Conservation (phyloP, 2,797 vertebrate species). For the Poeciliopsis turneri region DNA sequence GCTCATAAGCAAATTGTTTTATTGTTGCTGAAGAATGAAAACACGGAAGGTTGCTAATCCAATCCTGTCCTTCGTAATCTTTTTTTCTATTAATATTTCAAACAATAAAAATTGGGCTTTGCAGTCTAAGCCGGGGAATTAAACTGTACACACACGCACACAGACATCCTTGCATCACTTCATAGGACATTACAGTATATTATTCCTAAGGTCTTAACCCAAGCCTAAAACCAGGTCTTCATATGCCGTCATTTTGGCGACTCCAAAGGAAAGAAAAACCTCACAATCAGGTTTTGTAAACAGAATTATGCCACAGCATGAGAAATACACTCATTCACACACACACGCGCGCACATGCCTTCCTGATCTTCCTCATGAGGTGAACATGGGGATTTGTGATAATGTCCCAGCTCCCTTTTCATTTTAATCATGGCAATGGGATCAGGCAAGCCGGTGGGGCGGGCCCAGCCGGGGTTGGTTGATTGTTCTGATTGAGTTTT, state of each 20-base stretch:
- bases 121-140: slow-evolving; percentile 70
- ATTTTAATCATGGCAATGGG: slow-evolving; percentile 87
- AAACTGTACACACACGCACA: slow-evolving; percentile 46
- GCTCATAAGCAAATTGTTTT: slow-evolving; percentile 61
- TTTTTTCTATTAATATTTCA: slow-evolving; percentile 68
- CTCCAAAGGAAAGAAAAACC: neutral
- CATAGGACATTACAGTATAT: neutral
- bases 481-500: slow-evolving; percentile 85
- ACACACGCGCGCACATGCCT: slow-evolving; percentile 17
- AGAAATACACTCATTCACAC: slow-evolving; percentile 3
- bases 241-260: neutral
- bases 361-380: slow-evolving; percentile 76
- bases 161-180: slow-evolving; percentile 19
- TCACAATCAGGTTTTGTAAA: neutral
- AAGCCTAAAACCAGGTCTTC: slow-evolving; percentile 3
- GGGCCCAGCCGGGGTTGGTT: slow-evolving; percentile 65
- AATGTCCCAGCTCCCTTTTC: slow-evolving; percentile 80
- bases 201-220: neutral
- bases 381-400: slow-evolving; percentile 81
- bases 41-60: slow-evolving; percentile 57
- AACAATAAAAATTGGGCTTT: slow-evolving; percentile 67
- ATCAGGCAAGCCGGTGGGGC: slow-evolving; percentile 76
- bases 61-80: slow-evolving; percentile 61
- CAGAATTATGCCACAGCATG: neutral
- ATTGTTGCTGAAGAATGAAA: slow-evolving; percentile 52